Conservation (phyloP, 2,888 invertebrate species). For the Lamproptera curius region DNA sequence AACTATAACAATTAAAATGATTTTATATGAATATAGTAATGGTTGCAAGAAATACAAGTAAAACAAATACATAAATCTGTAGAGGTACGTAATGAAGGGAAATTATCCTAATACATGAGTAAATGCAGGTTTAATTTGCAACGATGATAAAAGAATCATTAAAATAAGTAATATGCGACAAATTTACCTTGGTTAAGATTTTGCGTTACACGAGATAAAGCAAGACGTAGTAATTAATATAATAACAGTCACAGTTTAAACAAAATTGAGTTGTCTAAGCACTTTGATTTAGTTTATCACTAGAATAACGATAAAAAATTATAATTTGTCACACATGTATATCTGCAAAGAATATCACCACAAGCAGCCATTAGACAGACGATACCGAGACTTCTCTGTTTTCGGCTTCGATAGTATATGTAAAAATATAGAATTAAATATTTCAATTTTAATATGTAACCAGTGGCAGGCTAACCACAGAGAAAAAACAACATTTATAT, state of each 20-base stretch:
- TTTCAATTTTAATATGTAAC: conserved; percentile 17
- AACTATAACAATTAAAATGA: too few species aligned
- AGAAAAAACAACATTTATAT: neutral
- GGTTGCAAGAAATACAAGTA: too few species aligned
- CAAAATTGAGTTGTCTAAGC: conserved; percentile 12
- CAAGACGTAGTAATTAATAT: conserved; percentile 23
- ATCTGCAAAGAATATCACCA: conserved; percentile 33
- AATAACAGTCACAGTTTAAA: conserved; percentile 19
- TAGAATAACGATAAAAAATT: conserved; percentile 24
- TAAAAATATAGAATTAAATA: conserved; percentile 15
- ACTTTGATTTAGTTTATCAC: conserved; percentile 17
- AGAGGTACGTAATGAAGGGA: neutral
- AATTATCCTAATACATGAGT: conserved; percentile 18
- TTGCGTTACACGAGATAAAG: conserved; percentile 20
- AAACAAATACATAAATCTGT: too few species aligned
- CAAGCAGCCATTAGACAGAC: conserved; percentile 40
- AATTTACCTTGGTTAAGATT: conserved; percentile 45
- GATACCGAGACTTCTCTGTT: conserved; percentile 27
- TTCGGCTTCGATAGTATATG: conserved; percentile 29
- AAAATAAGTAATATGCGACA: conserved; percentile 39
- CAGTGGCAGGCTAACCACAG: conserved; percentile 13
- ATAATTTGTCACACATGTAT: conserved; percentile 44
- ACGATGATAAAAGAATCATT: conserved; percentile 36
- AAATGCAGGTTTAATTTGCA: conserved; percentile 35
- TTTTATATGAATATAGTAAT: too few species aligned